Evolutionary conservation across 2,113 vertebrate genomes (phyloP), one percentile per base, ranked within the genome.

Genomic region (Catagonus wagneri): DNA sequence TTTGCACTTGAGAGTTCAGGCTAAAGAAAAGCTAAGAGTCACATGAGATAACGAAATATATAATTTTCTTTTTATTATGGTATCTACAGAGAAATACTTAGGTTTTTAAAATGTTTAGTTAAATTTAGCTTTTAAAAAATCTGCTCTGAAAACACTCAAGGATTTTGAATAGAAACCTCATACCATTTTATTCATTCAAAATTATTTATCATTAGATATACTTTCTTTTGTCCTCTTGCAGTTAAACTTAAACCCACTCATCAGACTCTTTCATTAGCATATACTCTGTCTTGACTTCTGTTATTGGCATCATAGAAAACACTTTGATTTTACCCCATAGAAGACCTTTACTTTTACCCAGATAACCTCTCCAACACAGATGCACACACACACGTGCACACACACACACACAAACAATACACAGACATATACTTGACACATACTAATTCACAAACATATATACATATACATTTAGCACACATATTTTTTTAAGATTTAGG

Each of bases 71-170:
- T 32, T 84, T 94, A 25, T 39, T 87, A 83, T 86, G 4, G 1
- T 92, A 4, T 44, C 29, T 86, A 80, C 71, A 92, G 83, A 91
- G 60, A 72, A 36, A 72, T 81, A 84, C 1, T 87, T 81, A 72
- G 19, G 10, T 56, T 84, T 4, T 12, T 2, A 39, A 61, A 29
- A 54, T 63, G 61, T 69, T 90, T 88, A 58, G 17, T 88, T 93
- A 84, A 75, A 80, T 81, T 36, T 89, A 96, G 56, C 71, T 84
- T 52, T 94, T 27, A 88, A 84, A 86, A 91, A 92, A 19, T 81
- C 17, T 81, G 71, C 29, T 36, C 20, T 71, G 23, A 71, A 91
- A 94, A 52, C 27, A 78, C 3, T 56, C 50, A 65, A 56, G 15
- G 25, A 76, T 69, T 95, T 91, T 94, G 39, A 81, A 50, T 80